Evolutionary conservation across 2,113 vertebrate genomes (phyloP).

Genomic region (Lota lota): DNA sequence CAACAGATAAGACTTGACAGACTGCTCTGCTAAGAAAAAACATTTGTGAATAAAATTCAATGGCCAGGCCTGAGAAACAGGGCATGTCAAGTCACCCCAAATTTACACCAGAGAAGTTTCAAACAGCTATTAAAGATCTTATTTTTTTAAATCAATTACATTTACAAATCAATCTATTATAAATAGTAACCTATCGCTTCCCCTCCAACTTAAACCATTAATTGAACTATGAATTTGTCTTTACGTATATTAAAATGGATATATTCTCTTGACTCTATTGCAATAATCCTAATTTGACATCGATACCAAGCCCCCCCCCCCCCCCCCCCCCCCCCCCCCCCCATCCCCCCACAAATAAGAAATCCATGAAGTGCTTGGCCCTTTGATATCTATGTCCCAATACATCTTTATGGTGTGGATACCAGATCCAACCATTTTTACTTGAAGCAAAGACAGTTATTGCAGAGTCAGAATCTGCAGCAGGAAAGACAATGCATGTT

Average conservation of each 20-base stretch:
- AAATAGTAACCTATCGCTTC: slow-evolving; percentile 55
- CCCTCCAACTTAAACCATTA: slow-evolving; percentile 54
- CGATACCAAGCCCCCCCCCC: slow-evolving; percentile 9
- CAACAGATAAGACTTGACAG: slow-evolving; percentile 55
- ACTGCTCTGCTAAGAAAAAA: slow-evolving; percentile 46
- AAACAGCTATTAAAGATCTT: slow-evolving; percentile 33
- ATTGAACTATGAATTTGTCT: slow-evolving; percentile 34
- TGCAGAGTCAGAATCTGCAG: slow-evolving; percentile 54
- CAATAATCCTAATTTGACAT: slow-evolving; percentile 39
- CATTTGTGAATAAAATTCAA: slow-evolving; percentile 39
- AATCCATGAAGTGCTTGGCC: slow-evolving; percentile 41
- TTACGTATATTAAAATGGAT: slow-evolving; percentile 36
- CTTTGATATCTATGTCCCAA: slow-evolving; percentile 30
- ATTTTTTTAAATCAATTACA: slow-evolving; percentile 41
- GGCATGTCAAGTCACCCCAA: slow-evolving; percentile 52
- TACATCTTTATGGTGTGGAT: slow-evolving; percentile 39
- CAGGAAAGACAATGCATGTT: slow-evolving; percentile 51
- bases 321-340: too few relatives aligned
- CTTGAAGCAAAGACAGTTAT: slow-evolving; percentile 49
- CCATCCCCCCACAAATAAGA: background rate
- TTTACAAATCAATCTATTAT: slow-evolving; percentile 54
- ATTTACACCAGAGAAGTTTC: slow-evolving; percentile 35
- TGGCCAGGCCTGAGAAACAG: slow-evolving; percentile 57
- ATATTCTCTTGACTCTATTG: slow-evolving; percentile 37
- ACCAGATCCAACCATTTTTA: slow-evolving; percentile 54